Evolutionary conservation across 2,797 vertebrate genomes (phyloP).

Genomic region (Bufotes viridis): DNA sequence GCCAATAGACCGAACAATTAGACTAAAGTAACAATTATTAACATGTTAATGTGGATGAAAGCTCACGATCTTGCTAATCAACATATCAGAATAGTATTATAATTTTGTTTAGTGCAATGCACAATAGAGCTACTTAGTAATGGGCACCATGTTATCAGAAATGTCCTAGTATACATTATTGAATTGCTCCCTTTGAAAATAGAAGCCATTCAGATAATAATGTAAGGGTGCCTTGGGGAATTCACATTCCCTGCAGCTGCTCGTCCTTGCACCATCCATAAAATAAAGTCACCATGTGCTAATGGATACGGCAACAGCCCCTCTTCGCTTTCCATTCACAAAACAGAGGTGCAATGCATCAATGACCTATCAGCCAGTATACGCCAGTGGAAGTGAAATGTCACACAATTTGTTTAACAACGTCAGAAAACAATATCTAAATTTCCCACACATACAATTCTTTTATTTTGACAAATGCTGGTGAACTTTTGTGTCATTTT

Average conservation of each 20-base stretch:
- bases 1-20: no score
- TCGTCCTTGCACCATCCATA: not conserved
- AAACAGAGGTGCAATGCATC: not conserved
- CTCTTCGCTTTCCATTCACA: not conserved
- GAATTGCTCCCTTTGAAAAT: no score
- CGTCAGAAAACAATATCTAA: not conserved
- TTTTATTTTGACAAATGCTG: constrained; percentile 55
- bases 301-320: not conserved
- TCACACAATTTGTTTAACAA: not conserved
- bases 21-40: no score
- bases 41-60: no score
- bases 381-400: not conserved
- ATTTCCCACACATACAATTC: constrained; percentile 2
- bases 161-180: no score
- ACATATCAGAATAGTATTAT: no score
- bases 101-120: no score
- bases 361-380: not conserved
- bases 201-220: no score
- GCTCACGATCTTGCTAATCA: no score
- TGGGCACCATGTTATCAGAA: no score
- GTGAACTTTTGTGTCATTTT: constrained; percentile 54
- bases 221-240: no score
- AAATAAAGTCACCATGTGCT: not conserved
- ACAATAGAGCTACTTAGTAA: no score
- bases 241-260: not conserved